A percentile compares a stretch with the other conserved stretches of the same genome.
These are phyloP conservation scores for Spondyliosoma cantharus DNA, from an alignment of 2,797 vertebrate species.

Conservation along the genomic window DNA sequence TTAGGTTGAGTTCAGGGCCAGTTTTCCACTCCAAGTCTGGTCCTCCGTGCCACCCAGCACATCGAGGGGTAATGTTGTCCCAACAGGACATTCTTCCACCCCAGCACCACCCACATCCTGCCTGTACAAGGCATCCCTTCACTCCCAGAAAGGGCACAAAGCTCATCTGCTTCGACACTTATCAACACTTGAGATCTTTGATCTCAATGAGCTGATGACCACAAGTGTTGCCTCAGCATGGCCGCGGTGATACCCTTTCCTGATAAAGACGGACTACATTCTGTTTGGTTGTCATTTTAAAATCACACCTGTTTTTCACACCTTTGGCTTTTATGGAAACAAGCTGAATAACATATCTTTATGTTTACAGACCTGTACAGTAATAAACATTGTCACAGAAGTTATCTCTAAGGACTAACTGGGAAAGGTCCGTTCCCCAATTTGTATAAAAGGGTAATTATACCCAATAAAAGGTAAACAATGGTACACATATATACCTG, in stretches of 20 bases:
- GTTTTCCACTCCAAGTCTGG: conserved; percentile 85
- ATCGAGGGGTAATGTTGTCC: conserved; percentile 75
- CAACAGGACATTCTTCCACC: conserved; percentile 76
- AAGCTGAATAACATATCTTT: conserved; percentile 26
- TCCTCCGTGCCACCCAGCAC: conserved; percentile 71
- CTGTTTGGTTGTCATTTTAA: conserved; percentile 41
- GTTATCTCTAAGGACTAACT: conserved; percentile 27
- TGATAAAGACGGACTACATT: conserved; percentile 47
- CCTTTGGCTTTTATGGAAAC: conserved; percentile 68
- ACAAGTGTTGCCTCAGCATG: conserved; percentile 15
- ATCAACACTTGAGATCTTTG: conserved; percentile 39
- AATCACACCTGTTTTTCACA: conserved; percentile 31
- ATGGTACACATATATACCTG: conserved; percentile 58
- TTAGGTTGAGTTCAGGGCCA: conserved; percentile 73
- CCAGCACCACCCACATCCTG: conserved; percentile 51
- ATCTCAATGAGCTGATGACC: conserved; percentile 30
- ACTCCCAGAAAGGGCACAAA: conserved; percentile 71
- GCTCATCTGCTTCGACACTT: conserved; percentile 56
- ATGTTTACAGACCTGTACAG: conserved; percentile 33
- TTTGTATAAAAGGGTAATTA: conserved; percentile 58
- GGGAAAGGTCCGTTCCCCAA: conserved; percentile 17
- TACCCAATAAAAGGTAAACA: conserved; percentile 66
- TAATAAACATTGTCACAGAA: conserved; percentile 40
- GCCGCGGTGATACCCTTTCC: conserved; percentile 29
- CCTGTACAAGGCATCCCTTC: conserved; percentile 61